phyloP scores from a whole-genome alignment of 1,140 invertebrate genomes.

The Lucilia sericata region DNA sequence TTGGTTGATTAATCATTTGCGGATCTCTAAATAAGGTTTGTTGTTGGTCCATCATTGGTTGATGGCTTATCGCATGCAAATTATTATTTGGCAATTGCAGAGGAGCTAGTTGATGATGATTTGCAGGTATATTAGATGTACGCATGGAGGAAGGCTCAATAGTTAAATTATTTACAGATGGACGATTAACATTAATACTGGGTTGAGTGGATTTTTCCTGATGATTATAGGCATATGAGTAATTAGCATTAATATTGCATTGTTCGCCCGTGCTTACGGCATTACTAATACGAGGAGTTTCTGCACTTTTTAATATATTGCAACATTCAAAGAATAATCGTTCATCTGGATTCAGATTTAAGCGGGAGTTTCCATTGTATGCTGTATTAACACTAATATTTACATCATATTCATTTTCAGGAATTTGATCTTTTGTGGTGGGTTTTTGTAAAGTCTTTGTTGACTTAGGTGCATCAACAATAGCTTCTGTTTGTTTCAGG shows the following conservation, averaged over 20 bases:
- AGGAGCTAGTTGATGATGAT: too few relatives aligned
- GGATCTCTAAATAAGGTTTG: slow-evolving; percentile 26
- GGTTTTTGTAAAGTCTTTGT: not conserved
- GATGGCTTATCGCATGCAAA: not conserved
- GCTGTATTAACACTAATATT: not conserved
- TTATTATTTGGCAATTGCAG: not conserved
- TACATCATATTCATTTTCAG: not conserved
- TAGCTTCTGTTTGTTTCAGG: not conserved
- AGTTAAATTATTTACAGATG: not conserved
- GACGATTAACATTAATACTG: not conserved
- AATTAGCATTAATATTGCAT: slow-evolving; percentile 40
- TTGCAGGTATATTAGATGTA: slow-evolving; percentile 15
- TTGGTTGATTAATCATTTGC: not conserved
- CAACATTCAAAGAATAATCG: slow-evolving; percentile 66
- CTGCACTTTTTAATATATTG: slow-evolving; percentile 65
- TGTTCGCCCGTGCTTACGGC: not conserved
- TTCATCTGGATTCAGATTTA: slow-evolving; percentile 66
- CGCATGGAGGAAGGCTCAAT: not conserved
- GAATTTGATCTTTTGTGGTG: not conserved
- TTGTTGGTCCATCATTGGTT: slow-evolving; percentile 37
- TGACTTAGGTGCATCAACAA: not conserved
- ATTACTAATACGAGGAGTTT: slow-evolving; percentile 54
- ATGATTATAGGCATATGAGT: slow-evolving; percentile 36
- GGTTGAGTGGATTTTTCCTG: slow-evolving; percentile 32
- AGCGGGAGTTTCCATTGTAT: slow-evolving; percentile 43